Evolutionary conservation across 2,113 vertebrate genomes (phyloP).

Genomic region (Nannospalax galili): DNA sequence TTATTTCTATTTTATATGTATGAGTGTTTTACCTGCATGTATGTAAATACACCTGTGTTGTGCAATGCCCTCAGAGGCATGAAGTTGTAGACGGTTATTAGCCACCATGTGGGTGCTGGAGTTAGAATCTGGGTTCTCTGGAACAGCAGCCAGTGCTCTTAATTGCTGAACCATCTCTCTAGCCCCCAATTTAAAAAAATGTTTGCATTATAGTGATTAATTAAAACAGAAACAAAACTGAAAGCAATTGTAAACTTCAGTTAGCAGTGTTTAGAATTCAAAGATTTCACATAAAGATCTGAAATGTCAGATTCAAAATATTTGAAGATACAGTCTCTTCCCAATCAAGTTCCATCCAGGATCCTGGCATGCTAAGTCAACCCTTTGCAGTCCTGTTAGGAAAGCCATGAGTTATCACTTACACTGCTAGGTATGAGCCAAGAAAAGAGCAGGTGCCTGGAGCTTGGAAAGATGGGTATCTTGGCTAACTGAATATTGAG

Average conservation of each 20-base stretch:
- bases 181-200: too few relatives aligned
- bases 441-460: not conserved
- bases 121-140: too few relatives aligned
- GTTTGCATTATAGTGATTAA: not conserved
- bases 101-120: too few relatives aligned
- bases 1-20: too few relatives aligned
- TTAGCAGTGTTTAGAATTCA: not conserved
- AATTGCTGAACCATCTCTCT: too few relatives aligned
- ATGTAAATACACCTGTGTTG: too few relatives aligned
- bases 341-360: too few relatives aligned
- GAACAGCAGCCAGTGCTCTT: too few relatives aligned
- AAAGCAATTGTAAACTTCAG: not conserved
- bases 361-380: too few relatives aligned
- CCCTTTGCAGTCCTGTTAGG: not conserved
- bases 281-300: constrained; percentile 9
- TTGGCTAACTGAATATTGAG: constrained; percentile 6
- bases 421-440: not conserved
- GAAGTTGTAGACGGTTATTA: too few relatives aligned
- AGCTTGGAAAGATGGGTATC: not conserved
- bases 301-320: not conserved
- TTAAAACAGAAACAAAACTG: not conserved
- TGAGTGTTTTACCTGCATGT: too few relatives aligned
- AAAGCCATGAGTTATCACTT: not conserved
- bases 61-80: too few relatives aligned
- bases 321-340: not conserved